Evolutionary conservation across 2,797 vertebrate species (phyloP).

Genomic region (Tenualosa ilisha): DNA sequence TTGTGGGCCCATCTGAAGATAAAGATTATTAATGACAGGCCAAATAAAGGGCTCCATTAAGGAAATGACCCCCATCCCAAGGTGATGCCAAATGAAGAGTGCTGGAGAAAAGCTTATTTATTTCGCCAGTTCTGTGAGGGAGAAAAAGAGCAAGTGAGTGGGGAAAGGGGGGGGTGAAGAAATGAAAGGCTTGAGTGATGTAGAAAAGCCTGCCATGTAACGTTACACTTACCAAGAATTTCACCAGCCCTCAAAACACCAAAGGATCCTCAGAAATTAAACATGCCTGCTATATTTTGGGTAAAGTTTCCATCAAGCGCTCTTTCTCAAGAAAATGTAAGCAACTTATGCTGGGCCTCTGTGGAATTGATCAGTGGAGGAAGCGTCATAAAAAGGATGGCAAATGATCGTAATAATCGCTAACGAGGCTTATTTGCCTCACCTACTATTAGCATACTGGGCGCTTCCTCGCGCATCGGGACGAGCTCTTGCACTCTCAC

Average conservation of each 20-base stretch:
- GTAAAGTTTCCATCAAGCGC: background rate
- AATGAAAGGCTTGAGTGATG: background rate
- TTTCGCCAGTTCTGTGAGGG: constrained; percentile 44
- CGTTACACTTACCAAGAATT: constrained; percentile 55
- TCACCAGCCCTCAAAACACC: constrained; percentile 50
- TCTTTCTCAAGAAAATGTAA: constrained; percentile 12
- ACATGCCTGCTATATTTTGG: constrained; percentile 3
- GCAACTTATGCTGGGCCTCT: background rate
- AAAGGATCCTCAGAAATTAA: constrained; percentile 36
- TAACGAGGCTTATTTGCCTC: constrained; percentile 25
- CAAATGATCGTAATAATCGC: constrained; percentile 22
- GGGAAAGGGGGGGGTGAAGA: background rate
- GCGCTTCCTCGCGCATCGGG: background rate
- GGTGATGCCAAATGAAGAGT: constrained; percentile 45
- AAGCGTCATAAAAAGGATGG: constrained; percentile 7
- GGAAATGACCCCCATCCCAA: constrained; percentile 51
- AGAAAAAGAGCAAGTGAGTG: constrained; percentile 45
- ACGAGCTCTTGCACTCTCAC: constrained; percentile 25
- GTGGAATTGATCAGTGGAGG: background rate
- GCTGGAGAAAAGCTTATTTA: constrained; percentile 48
- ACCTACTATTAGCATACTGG: constrained; percentile 7
- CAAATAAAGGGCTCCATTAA: constrained; percentile 54
- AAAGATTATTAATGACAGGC: constrained; percentile 50
- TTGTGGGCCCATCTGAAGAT: constrained; percentile 38
- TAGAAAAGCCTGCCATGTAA: constrained; percentile 32